Conservation (phyloP, 2,888 invertebrate genomes). For the Eupithecia subfuscata region DNA sequence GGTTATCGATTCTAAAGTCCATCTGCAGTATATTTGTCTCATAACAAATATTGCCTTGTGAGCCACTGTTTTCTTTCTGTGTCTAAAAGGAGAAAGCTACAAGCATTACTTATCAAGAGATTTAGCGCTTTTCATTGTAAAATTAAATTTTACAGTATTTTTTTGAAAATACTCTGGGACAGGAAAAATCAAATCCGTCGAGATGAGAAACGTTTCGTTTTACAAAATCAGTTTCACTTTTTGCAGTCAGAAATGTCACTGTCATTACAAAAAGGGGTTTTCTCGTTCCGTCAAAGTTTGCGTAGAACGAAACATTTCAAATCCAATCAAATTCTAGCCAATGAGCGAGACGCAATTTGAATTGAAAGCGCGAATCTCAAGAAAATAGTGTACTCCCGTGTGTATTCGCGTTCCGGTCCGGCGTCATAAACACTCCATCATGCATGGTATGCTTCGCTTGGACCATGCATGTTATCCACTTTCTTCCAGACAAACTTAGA, state of each 20-base stretch:
- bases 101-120: neutral
- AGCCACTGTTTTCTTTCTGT: neutral
- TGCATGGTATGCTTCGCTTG: no score
- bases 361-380: neutral
- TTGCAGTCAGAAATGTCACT: neutral
- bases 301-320: neutral
- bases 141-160: neutral
- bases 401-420: no score
- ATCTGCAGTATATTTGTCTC: slow-evolving; percentile 40
- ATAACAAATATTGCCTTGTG: neutral
- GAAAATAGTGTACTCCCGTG: neutral
- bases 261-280: neutral
- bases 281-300: neutral
- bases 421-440: no score
- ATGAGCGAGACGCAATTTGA: neutral
- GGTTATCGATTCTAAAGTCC: slow-evolving; percentile 80
- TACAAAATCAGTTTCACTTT: neutral
- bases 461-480: neutral
- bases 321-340: neutral
- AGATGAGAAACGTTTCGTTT: neutral
- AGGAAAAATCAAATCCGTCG: neutral
- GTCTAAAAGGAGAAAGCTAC: neutral
- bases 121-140: neutral
- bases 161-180: neutral
- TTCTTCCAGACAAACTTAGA: neutral